phyloP scores from a whole-genome alignment of 2,888 invertebrate species.

The Dynastes tityus region DNA sequence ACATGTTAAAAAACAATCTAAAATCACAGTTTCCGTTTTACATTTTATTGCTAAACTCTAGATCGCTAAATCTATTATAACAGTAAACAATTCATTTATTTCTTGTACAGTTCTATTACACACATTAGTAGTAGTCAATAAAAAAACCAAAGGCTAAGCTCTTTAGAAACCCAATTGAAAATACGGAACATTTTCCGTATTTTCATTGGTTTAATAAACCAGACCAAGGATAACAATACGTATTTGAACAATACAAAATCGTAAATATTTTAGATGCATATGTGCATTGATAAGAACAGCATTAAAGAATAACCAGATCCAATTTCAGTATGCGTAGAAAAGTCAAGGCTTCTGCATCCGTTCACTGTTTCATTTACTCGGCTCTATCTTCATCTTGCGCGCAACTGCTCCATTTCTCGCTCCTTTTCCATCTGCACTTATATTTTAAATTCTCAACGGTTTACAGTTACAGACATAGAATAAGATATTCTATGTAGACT shows the following conservation, averaged over 20 bases:
- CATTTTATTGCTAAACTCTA: too few species aligned
- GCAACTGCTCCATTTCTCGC: slow-evolving; percentile 9
- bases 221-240: too few species aligned
- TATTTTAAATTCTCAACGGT: slow-evolving; percentile 43
- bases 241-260: background rate
- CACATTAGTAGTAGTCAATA: too few species aligned
- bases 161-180: too few species aligned
- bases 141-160: too few species aligned
- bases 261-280: slow-evolving; percentile 1
- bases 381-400: background rate
- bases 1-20: too few species aligned
- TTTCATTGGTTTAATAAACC: too few species aligned
- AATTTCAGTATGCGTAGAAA: slow-evolving; percentile 22
- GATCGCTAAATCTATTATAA: too few species aligned
- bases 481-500: slow-evolving; percentile 26
- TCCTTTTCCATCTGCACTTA: slow-evolving; percentile 30
- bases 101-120: too few species aligned
- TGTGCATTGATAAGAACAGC: background rate
- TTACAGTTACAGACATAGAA: slow-evolving; percentile 36
- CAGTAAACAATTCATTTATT: too few species aligned
- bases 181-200: too few species aligned
- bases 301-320: slow-evolving; percentile 22
- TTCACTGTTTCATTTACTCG: slow-evolving; percentile 20
- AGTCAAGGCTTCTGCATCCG: slow-evolving; percentile 19
- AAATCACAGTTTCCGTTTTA: too few species aligned